Conservation (phyloP, 2,797 vertebrate species). For the Lophotriccus pileatus region DNA sequence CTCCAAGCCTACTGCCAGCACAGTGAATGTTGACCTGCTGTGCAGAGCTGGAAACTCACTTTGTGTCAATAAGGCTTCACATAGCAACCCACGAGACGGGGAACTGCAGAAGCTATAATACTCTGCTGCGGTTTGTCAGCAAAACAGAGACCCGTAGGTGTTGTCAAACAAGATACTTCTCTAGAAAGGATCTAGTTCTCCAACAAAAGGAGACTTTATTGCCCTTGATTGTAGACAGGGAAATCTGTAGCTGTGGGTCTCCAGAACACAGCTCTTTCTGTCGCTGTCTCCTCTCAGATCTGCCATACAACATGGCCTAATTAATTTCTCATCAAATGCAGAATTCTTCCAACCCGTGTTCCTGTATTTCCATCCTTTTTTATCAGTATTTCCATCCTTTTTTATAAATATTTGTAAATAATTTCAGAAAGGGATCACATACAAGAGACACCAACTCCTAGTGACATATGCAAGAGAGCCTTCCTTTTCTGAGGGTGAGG, state of each 20-base stretch:
- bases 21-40: neutral
- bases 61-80: accelerated
- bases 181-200: neutral
- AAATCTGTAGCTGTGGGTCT: neutral
- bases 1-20: neutral
- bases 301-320: neutral
- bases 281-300: accelerated
- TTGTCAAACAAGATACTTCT: neutral
- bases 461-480: neutral
- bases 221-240: neutral
- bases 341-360: neutral
- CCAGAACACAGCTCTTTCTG: neutral
- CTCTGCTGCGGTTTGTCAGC: neutral
- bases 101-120: neutral
- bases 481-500: neutral
- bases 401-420: neutral
- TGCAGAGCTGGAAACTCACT: neutral
- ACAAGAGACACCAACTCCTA: neutral
- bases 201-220: neutral
- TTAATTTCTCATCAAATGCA: neutral
- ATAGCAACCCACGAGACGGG: neutral
- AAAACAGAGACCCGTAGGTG: neutral
- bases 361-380: neutral
- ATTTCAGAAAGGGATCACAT: neutral
- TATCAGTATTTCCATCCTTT: neutral